A percentile compares a stretch with the other conserved stretches of the same genome.
Conservation (phyloP, 2,888 invertebrate genomes). For the Lagria hirta region DNA sequence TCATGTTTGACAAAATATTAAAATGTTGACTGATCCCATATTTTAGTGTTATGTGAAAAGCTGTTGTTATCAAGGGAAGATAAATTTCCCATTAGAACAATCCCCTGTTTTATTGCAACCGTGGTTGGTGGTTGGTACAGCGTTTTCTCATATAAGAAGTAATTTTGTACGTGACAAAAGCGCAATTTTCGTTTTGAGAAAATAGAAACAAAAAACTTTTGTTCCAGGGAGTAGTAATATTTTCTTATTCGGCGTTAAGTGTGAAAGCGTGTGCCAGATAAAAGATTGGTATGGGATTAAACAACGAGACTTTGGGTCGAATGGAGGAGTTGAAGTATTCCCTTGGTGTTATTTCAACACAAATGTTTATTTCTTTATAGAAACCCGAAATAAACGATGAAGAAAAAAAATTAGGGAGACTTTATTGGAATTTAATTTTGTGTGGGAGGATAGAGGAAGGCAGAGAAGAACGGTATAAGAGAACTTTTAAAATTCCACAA, state of each 20-base stretch:
- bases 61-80: too few species aligned
- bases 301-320: slow-evolving; percentile 46
- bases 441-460: too few species aligned
- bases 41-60: too few species aligned
- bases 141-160: slow-evolving; percentile 24
- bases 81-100: too few species aligned
- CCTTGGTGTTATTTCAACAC: slow-evolving; percentile 39
- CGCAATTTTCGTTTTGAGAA: slow-evolving; percentile 30
- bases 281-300: slow-evolving; percentile 57
- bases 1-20: too few species aligned
- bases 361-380: slow-evolving; percentile 41
- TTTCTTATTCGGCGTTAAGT: slow-evolving; percentile 52
- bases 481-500: slow-evolving; percentile 19
- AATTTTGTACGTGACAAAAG: slow-evolving; percentile 35
- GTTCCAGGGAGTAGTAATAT: slow-evolving; percentile 47
- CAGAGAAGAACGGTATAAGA: slow-evolving; percentile 10
- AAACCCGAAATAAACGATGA: slow-evolving; percentile 30
- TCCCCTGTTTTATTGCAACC: too few species aligned
- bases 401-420: too few species aligned
- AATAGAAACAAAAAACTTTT: slow-evolving; percentile 42
- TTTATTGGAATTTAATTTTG: too few species aligned
- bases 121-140: too few species aligned
- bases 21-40: too few species aligned
- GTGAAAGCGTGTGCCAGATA: slow-evolving; percentile 55
- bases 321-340: slow-evolving; percentile 37